Percentiles rank a stretch among this genome's conserved stretches.
phyloP scores from a whole-genome alignment of 2,797 vertebrate genomes.

The Enteromius argenteus region DNA sequence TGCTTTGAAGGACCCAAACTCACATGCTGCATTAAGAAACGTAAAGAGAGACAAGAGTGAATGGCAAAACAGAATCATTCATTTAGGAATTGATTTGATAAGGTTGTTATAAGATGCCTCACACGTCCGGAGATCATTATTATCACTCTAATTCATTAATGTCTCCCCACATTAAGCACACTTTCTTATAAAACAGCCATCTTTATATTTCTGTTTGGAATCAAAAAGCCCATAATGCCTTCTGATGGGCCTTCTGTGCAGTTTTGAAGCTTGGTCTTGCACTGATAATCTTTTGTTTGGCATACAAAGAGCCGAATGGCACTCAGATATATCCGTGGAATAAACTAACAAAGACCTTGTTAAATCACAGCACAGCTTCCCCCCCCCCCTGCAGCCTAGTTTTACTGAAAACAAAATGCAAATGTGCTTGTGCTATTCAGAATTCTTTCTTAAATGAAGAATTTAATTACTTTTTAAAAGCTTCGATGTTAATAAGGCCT shows the following conservation, averaged over 20 bases:
- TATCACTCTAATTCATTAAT: not conserved
- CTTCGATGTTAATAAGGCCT: not conserved
- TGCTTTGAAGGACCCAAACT: constrained; percentile 90
- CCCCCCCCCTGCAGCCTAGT: constrained; percentile 18
- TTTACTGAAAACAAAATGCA: constrained; percentile 34
- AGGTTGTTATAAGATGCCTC: not conserved
- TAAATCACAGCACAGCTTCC: constrained; percentile 52
- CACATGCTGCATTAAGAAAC: constrained; percentile 80
- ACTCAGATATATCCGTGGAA: constrained; percentile 51
- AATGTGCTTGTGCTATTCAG: constrained; percentile 13
- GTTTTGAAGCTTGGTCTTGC: constrained; percentile 46
- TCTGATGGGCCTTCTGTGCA: constrained; percentile 50
- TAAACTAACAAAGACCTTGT: constrained; percentile 49
- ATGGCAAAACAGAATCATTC: not conserved
- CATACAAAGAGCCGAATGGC: constrained; percentile 51
- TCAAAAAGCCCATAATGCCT: constrained; percentile 34
- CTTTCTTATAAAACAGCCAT: constrained; percentile 30
- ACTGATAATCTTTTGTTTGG: constrained; percentile 58
- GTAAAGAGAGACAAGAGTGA: not conserved
- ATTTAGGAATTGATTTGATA: not conserved
- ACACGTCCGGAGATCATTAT: not conserved
- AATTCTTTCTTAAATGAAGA: constrained; percentile 19
- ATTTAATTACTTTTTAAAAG: constrained; percentile 18
- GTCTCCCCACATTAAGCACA: not conserved
- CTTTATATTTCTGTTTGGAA: constrained; percentile 31